Evolutionary conservation across 2,113 vertebrate genomes (phyloP).

Genomic region (Guaruba guarouba): DNA sequence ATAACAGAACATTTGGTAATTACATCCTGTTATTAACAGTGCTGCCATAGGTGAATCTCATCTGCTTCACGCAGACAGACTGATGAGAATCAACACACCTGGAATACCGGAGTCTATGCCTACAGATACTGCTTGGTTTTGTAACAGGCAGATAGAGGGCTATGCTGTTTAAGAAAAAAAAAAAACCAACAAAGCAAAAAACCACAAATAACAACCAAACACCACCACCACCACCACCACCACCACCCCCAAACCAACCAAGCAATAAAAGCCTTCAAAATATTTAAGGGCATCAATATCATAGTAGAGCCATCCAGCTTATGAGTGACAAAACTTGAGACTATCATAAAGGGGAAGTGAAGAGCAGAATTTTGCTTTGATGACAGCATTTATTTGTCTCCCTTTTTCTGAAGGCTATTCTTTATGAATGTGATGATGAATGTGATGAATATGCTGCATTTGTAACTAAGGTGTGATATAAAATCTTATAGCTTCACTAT

Average conservation of each 20-base stretch:
- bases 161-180: background rate
- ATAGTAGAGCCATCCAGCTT: background rate
- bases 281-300: background rate
- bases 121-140: background rate
- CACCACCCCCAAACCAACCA: accelerated
- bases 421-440: background rate
- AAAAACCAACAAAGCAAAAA: background rate
- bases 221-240: too few relatives aligned
- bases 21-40: background rate
- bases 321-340: background rate
- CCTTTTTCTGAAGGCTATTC: background rate
- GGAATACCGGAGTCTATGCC: background rate
- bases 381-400: background rate
- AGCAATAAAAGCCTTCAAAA: background rate
- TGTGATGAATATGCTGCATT: background rate
- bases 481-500: background rate
- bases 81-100: background rate
- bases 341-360: background rate
- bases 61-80: background rate
- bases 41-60: background rate
- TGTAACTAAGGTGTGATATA: constrained; percentile 25
- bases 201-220: background rate
- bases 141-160: background rate
- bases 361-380: background rate
- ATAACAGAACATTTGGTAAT: background rate